Evolutionary conservation across 2,797 vertebrate species (phyloP).

Genomic region (Scomberomorus guttatus): DNA sequence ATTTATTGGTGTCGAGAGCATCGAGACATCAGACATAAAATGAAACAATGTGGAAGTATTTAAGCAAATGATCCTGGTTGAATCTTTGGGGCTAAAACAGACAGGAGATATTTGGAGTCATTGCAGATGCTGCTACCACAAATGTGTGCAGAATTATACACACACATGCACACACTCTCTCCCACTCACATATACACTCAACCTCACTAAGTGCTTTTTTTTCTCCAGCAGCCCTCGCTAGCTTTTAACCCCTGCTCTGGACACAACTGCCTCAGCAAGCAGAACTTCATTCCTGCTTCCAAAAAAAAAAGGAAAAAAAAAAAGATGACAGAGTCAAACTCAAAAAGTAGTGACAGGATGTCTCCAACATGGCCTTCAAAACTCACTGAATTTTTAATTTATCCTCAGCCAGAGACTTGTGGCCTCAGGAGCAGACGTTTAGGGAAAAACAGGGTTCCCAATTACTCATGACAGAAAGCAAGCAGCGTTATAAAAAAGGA

Average conservation of each 20-base stretch:
- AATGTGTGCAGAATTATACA: slow-evolving; percentile 48
- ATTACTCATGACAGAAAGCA: slow-evolving; percentile 68
- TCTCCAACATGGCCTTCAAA: slow-evolving; percentile 73
- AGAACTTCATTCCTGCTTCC: slow-evolving; percentile 64
- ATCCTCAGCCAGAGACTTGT: slow-evolving; percentile 50
- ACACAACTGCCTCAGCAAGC: slow-evolving; percentile 66
- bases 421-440: slow-evolving; percentile 52
- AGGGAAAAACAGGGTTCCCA: slow-evolving; percentile 34
- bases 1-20: slow-evolving; percentile 21
- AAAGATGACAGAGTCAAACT: slow-evolving; percentile 25
- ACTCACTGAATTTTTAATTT: slow-evolving; percentile 71
- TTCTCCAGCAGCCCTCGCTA: slow-evolving; percentile 55
- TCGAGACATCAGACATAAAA: not conserved
- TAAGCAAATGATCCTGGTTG: slow-evolving; percentile 18
- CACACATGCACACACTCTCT: slow-evolving; percentile 4
- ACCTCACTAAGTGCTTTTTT: slow-evolving; percentile 70
- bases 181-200: slow-evolving; percentile 34
- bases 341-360: slow-evolving; percentile 62
- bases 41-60: not conserved
- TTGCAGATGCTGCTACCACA: slow-evolving; percentile 46
- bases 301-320: slow-evolving; percentile 29
- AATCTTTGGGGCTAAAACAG: slow-evolving; percentile 53
- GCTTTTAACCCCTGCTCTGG: slow-evolving; percentile 62
- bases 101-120: slow-evolving; percentile 43
- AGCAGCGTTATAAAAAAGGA: slow-evolving; percentile 49